phyloP scores from a whole-genome alignment of 2,113 vertebrate genomes.

The Enhydra lutris region DNA sequence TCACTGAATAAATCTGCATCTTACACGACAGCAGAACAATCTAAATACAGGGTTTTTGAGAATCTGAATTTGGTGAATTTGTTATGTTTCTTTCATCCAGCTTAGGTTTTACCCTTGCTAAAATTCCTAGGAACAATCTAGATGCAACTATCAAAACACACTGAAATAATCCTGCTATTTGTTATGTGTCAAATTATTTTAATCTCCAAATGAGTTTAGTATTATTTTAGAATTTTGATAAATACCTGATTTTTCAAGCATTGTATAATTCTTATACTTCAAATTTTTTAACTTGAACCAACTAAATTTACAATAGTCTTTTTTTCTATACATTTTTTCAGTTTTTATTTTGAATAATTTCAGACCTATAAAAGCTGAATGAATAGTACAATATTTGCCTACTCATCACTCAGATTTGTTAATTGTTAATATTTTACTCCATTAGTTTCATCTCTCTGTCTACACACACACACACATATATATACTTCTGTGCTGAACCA shows the following conservation, averaged over 20 bases:
- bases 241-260: slow-evolving; percentile 21
- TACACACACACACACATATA: background rate
- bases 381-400: background rate
- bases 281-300: background rate
- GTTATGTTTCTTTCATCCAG: background rate
- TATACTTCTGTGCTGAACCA: background rate
- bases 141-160: slow-evolving; percentile 6
- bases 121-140: background rate
- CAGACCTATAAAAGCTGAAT: background rate
- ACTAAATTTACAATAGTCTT: background rate
- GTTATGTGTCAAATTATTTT: slow-evolving; percentile 13
- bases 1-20: background rate
- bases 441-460: background rate
- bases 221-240: slow-evolving; percentile 14
- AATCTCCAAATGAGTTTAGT: background rate
- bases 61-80: background rate
- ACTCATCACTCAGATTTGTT: background rate
- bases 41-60: background rate
- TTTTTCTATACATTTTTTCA: background rate
- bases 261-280: background rate
- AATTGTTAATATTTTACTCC: background rate
- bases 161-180: slow-evolving; percentile 5
- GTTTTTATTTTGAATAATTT: slow-evolving; percentile 44
- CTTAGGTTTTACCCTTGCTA: background rate
- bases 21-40: background rate